Evolutionary conservation across 2,888 invertebrate species (phyloP), one percentile per base, ranked within the genome.

Genomic region (Polia nebulosa): DNA sequence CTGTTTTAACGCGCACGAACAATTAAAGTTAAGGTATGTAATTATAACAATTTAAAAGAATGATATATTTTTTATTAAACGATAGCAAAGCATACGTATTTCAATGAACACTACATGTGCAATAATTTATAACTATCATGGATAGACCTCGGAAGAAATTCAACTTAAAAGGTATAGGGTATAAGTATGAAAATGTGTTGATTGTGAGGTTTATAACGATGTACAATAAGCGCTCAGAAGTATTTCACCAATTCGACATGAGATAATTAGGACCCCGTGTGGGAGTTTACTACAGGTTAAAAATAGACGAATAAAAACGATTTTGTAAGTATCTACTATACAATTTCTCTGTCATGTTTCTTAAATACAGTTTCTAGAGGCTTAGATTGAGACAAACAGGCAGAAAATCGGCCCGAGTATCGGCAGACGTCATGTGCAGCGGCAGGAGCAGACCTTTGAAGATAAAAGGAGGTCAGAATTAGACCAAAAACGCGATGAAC

Each of bases 31-130:
- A 56, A 63, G 56, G 73, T 63, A 71, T 77, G 69, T 70, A 79
- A 84, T 85, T 84, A 81, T 70, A 76, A 77, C 69, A 82, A 82
- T 84, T 79, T 76, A 78, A 78, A 85, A 71, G 76, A 82, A 85
- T 81, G 78, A 82, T 85, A 81, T 73, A 72, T 76, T 80, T 80
- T 72, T 68, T 66, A 73, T 59, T 63, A 67, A 77, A 79, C 59
- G 58, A 56, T 68, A 68, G 59, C 53, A 73, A 72, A 65, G 59
- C 45, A 63, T 58, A 68, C 63, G 59, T 71, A 60, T 79, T 75
- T 66, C 63, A 59, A 76, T 60, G 70, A 76, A 64, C 52, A 65
- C 55, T 51, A 64, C 47, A 53, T 69, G 63, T 73, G 68, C 61
- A 71, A 66, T 71, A 71, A 66, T 72, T 72, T 72, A 66, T 34